A percentile compares a stretch with the other conserved stretches of the same genome.
These are phyloP conservation scores for Physocephala rufipes DNA, from an alignment of 2,888 invertebrate genomes.

Conservation along the genomic window DNA sequence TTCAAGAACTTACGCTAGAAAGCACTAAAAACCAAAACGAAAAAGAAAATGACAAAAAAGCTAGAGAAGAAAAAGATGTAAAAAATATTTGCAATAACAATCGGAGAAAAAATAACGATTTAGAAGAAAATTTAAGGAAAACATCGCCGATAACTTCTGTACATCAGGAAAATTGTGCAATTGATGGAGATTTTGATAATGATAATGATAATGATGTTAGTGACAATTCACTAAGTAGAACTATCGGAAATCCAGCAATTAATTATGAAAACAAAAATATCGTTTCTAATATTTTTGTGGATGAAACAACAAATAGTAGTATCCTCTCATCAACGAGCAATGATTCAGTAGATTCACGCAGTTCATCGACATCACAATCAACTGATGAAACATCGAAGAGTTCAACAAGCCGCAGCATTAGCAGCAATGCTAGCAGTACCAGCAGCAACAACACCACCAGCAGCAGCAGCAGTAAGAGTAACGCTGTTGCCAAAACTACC, in stretches of 20 bases:
- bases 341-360: constrained; percentile 44
- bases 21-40: too few relatives aligned
- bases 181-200: background rate
- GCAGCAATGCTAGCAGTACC: constrained; percentile 16
- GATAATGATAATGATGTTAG: background rate
- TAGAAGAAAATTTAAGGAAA: too few relatives aligned
- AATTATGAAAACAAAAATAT: background rate
- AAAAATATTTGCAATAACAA: too few relatives aligned
- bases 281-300: background rate
- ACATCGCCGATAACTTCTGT: background rate
- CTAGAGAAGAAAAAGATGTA: too few relatives aligned
- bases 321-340: background rate
- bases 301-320: constrained; percentile 13
- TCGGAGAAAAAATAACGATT: too few relatives aligned
- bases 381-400: constrained; percentile 43
- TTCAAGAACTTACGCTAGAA: background rate
- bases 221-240: background rate
- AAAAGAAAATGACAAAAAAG: too few relatives aligned
- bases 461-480: background rate
- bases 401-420: too few relatives aligned
- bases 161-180: background rate
- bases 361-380: constrained; percentile 19
- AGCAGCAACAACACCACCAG: constrained; percentile 4
- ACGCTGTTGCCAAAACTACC: background rate
- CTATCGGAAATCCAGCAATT: too few relatives aligned